Evolutionary conservation across 1,140 invertebrate species (phyloP), one percentile per base, ranked within the genome.

Genomic region (Penaeus vannamei): DNA sequence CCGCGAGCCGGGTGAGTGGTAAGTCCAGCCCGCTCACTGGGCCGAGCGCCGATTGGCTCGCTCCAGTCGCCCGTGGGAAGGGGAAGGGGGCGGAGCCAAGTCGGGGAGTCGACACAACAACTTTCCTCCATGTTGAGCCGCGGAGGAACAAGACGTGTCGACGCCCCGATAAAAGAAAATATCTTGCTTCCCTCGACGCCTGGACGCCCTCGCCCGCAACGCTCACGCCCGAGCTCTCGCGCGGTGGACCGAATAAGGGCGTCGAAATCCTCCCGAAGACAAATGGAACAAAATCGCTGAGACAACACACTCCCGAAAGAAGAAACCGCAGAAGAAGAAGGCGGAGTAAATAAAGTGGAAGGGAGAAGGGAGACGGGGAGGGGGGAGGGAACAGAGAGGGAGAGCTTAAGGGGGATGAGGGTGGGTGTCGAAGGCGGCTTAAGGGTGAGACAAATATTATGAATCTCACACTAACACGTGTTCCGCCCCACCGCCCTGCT

Each of bases 71-170:
- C 26, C 36, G 72, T 69, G 81, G 26, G 81, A 83, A 46, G 66
- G 19, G 46, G 82, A 62, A 20, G 82, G 20, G 60, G 36, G 46
- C 32, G 29, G 66, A 61, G 66, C 87, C 87, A 79, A 2, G 46
- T 53, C 46, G 46, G 46, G 46, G 46, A 53, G 46, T 53, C 46
- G 46, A 53, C 46, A 53, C 46, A 53, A 53, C 46, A 53, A 53
- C 46, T 53, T 53, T 79, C 46, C 22, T 89, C 87, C 82, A 84
- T 89, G 80, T 85, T 84, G 87, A 84, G 87, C 29, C 53, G 86
- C 77, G 81, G 46, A 53, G 46, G 46, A 53, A 53, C 46, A 53
- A 53, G 81, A 84, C 81, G 64, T 88, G 64, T 76, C 81, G 46
- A 36, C 62, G 76, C 61, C 86, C 61, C 86, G 61, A 84, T 88